Evolutionary conservation across 2,888 invertebrate genomes (phyloP), one percentile per base, ranked within the genome.

Genomic region (Perdita meconis): DNA sequence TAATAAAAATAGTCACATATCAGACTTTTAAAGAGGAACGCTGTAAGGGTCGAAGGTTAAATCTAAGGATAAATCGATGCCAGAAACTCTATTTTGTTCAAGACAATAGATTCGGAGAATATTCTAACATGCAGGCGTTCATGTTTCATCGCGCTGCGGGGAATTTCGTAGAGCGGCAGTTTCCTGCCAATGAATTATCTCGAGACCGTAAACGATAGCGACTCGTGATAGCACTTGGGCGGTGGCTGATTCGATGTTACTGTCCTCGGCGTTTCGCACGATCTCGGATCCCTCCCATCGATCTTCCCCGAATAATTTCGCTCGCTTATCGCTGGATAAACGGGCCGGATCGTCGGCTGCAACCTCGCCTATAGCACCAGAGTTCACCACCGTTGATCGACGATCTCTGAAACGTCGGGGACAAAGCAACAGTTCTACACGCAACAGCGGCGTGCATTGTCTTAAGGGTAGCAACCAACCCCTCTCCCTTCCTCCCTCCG

Each of bases 371-470:
- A 16, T 36, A 36, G 22, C 72, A 55, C 47, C 51, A 8, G 61
- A 38, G 60, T 34, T 55, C 42, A 22, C 40, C 53, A 24, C 53
- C 51, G 68, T 74, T 75, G 44, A 30, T 24, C 53, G 65, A 61
- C 64, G 65, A 64, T 68, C 71, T 74, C 44, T 44, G 38, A 40
- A 65, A 36, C 44, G 53, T 64, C 63, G 55, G 56, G 78, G 61
- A 78, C 74, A 81, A 78, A 79, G 85, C 83, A 83, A 86, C 85
- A 86, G 84, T 78, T 79, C 70, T 75, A 75, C 78, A 80, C 60
- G 85, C 86, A 86, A 87, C 84, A 83, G 84, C 80, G 68, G 70
- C 36, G 56, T 74, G 81, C 79, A 88, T 88, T 88, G 88, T 88
- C 82, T 83, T 69, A 61, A 70, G 68, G 80, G 81, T 85, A 83